Evolutionary conservation across 2,888 invertebrate species (phyloP).

Genomic region (Serripes groenlandicus): DNA sequence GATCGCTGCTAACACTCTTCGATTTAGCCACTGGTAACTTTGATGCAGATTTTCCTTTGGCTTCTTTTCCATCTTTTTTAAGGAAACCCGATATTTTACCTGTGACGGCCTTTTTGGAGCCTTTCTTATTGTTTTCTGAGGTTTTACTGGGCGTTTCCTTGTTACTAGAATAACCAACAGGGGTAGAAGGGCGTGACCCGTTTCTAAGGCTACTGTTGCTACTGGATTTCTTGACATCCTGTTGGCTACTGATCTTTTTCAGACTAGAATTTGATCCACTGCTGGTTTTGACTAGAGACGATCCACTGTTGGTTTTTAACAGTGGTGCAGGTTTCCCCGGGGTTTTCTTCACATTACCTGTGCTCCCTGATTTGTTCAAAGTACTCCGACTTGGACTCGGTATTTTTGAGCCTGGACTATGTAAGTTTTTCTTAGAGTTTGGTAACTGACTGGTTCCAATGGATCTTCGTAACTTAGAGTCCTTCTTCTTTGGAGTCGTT

Average conservation of each 20-base stretch:
- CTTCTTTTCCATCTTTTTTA: conserved; percentile 87
- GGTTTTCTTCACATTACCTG: conserved; percentile 61
- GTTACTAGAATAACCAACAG: conserved; percentile 68
- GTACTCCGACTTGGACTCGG: conserved; percentile 68
- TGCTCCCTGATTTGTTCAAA: conserved; percentile 70
- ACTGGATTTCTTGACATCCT: conserved; percentile 67
- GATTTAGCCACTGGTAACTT: conserved; percentile 72
- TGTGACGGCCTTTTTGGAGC: conserved; percentile 84
- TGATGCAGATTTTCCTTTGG: conserved; percentile 62
- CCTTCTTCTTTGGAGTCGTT: conserved; percentile 45
- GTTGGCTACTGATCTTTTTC: conserved; percentile 62
- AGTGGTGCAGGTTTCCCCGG: conserved; percentile 61
- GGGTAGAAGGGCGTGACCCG: conserved; percentile 76
- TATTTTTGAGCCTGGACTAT: conserved; percentile 58
- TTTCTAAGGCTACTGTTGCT: conserved; percentile 84
- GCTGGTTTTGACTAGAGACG: conserved; percentile 72
- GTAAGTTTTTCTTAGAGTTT: conserved; percentile 46
- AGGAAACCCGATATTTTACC: conserved; percentile 94
- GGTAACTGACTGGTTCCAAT: conserved; percentile 48
- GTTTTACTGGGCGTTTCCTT: conserved; percentile 35
- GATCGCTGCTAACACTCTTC: conserved; percentile 46
- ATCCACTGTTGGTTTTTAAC: conserved; percentile 74
- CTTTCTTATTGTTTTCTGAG: conserved; percentile 55
- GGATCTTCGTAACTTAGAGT: conserved; percentile 36
- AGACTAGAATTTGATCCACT: conserved; percentile 70